Percentiles rank a stretch among this genome's conserved stretches.
phyloP scores from a whole-genome alignment of 2,797 vertebrate genomes.

The Eutrigla gurnardus region DNA sequence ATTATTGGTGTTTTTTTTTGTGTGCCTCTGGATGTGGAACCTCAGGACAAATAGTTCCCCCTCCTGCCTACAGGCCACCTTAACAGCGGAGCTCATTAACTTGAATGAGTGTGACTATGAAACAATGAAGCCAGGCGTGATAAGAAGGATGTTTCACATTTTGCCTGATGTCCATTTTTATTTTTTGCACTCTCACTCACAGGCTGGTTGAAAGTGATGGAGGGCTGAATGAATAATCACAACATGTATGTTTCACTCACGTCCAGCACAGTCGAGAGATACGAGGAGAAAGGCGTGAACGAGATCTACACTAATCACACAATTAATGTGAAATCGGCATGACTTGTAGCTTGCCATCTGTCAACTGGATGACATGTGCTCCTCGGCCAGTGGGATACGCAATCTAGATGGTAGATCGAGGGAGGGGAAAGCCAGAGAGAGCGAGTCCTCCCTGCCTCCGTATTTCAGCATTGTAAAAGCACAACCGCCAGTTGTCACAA shows the following conservation, averaged over 20 bases:
- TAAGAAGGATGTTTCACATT: conserved; percentile 46
- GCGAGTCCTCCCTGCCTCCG: conserved; percentile 8
- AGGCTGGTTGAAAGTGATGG: conserved; percentile 26
- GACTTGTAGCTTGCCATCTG: conserved; percentile 47
- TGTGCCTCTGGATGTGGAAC: conserved; percentile 8
- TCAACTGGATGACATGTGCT: conserved; percentile 32
- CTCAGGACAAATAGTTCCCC: conserved; percentile 39
- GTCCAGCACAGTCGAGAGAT: conserved; percentile 22
- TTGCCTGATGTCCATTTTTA: conserved; percentile 38
- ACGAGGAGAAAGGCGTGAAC: neutral
- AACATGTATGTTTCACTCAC: conserved; percentile 19
- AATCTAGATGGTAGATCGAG: conserved; percentile 8
- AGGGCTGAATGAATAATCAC: conserved; percentile 38
- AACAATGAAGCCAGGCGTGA: conserved; percentile 45
- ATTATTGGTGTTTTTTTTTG: no score
- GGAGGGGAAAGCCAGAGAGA: neutral
- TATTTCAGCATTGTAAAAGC: conserved; percentile 34
- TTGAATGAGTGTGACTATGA: conserved; percentile 41
- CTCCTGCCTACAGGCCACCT: conserved; percentile 30
- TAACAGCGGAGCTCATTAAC: conserved; percentile 48
- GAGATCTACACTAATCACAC: conserved; percentile 43
- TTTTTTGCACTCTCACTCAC: conserved; percentile 16
- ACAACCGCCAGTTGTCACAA: conserved; percentile 29
- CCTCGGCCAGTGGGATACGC: conserved; percentile 41
- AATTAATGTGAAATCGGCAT: conserved; percentile 41